Percentiles rank a stretch among this genome's conserved stretches.
These are phyloP conservation scores for Campylomormyrus numenius DNA, from an alignment of 2,113 vertebrate genomes.

Conservation along the genomic window DNA sequence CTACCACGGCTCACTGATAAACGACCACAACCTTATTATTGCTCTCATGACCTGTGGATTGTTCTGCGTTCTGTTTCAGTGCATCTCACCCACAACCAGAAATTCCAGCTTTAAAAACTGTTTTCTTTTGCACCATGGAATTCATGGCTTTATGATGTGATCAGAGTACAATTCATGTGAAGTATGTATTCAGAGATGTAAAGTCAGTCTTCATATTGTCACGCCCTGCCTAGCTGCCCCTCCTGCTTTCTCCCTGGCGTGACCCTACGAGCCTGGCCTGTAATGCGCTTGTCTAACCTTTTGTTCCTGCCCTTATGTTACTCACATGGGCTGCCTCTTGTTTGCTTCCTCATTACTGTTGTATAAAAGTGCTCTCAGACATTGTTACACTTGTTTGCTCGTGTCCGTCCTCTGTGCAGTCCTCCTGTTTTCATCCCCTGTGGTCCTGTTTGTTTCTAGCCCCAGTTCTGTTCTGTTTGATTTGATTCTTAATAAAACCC, in stretches of 20 bases:
- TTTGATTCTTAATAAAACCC: not conserved
- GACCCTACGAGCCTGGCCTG: no score
- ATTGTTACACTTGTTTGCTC: not conserved
- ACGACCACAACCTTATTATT: not conserved
- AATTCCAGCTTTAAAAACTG: not conserved
- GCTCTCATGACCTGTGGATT: not conserved
- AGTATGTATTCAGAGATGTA: not conserved
- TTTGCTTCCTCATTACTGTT: not conserved
- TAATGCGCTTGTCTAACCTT: not conserved
- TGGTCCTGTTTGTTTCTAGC: not conserved
- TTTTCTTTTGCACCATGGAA: not conserved
- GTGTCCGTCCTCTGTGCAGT: not conserved
- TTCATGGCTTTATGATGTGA: not conserved
- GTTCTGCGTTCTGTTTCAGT: not conserved
- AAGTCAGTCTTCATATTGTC: not conserved
- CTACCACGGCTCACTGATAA: not conserved
- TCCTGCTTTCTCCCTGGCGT: no score
- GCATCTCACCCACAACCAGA: not conserved
- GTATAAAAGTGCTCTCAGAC: not conserved
- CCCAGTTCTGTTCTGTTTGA: not conserved
- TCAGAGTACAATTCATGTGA: not conserved
- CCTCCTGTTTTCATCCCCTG: not conserved
- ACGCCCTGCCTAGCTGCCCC: not conserved
- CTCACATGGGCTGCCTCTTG: not conserved
- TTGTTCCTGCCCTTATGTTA: not conserved